phyloP scores from a whole-genome alignment of 2,888 invertebrate genomes.

The Eupithecia subfuscata region DNA sequence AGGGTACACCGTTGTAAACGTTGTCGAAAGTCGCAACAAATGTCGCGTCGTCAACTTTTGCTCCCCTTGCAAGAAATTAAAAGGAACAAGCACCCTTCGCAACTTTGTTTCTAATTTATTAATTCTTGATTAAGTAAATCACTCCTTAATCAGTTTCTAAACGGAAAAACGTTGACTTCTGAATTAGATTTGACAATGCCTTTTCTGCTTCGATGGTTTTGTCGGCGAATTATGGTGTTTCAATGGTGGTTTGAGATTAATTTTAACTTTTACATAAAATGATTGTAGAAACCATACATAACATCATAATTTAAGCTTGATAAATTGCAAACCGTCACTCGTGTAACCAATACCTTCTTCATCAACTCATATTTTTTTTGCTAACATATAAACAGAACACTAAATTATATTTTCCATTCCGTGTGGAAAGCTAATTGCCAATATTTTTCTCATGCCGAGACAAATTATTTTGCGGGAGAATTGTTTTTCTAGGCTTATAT shows the following conservation, averaged over 20 bases:
- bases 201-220: background rate
- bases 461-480: background rate
- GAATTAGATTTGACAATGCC: background rate
- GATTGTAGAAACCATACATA: background rate
- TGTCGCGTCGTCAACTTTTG: slow-evolving; percentile 8
- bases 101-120: slow-evolving; percentile 27
- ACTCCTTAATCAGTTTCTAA: slow-evolving; percentile 19
- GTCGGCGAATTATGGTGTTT: background rate
- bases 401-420: background rate
- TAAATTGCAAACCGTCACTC: background rate
- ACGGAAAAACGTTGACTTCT: slow-evolving; percentile 18
- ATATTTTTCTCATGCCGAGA: background rate
- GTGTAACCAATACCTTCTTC: background rate
- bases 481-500: slow-evolving; percentile 7
- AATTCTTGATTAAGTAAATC: slow-evolving; percentile 18
- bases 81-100: slow-evolving; percentile 15
- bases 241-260: background rate
- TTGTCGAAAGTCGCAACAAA: slow-evolving; percentile 5
- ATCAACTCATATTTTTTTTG: background rate
- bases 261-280: background rate
- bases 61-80: slow-evolving; percentile 12
- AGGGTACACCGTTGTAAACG: background rate
- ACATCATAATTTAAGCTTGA: too few species aligned
- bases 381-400: background rate
- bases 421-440: background rate